Base-by-base conservation (phyloP, 2,797 vertebrate genomes). In the Phalloptychus januarius region DNA sequence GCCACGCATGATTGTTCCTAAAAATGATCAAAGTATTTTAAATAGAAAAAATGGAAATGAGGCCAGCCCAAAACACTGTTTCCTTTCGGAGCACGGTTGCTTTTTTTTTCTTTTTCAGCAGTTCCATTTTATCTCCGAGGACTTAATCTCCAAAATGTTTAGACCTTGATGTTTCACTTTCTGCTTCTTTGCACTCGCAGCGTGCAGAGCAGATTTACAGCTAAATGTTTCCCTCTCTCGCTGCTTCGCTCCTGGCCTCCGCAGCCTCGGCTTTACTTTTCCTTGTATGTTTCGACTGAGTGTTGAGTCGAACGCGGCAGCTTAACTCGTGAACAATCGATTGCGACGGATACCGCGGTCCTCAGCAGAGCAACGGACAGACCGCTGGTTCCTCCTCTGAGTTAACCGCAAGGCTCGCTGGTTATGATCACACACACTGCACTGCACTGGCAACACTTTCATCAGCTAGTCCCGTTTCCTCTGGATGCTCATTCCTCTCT, bases 281-380 rank as follows among this genome's bases (percentile, higher is more conserved):
- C 72, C 33, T 71, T 46, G 25, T 79, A 83, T 85, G 80, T 76
- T 54, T 3, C 72, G 70, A 4, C 80, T 76, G 74, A 70, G 72
- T 81, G 83, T 83, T 77, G 79, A 88, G 80, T 84, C 75, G 83
- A 84, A 85, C 71, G 13, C 84, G 86, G 76, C 84, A 86, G 61
- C 77, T 69, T 73, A n/a, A 28, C 74, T 45, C 69, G 80, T 33
- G 3, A 87, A 82, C 77, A 85, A 88, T 85, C n/a, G 80, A 90
- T 91, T 89, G 84, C 74, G 78, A 58, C 80, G 69, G 72, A 72
- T 79, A 72, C 85, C 70, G 52, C 5, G 61, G n/a, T n/a, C n/a
- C n/a, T n/a, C n/a, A 72, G 71, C 54, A 67, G 52, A 83, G 77
- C 83, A 83, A 82, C 75, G 67, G 81, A 87, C 56, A 71, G 75